A percentile compares a stretch with the other conserved stretches of the same genome.
Evolutionary conservation across 2,797 vertebrate genomes (phyloP).

Genomic region (Pelochelys cantorii): DNA sequence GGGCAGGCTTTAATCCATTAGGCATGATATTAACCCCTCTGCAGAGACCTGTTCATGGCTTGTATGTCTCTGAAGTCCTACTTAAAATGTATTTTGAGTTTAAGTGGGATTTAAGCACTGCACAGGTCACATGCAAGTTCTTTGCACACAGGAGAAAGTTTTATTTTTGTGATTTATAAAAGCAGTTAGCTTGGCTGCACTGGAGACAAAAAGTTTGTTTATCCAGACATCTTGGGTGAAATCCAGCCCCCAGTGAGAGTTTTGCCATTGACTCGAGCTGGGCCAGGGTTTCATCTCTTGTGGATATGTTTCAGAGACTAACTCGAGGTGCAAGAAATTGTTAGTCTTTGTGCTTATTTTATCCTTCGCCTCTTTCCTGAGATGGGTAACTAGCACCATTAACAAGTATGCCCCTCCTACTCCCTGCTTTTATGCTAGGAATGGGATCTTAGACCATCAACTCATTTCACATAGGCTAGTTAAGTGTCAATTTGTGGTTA

Average conservation of each 20-base stretch:
- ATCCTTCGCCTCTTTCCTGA: background rate
- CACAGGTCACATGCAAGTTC: background rate
- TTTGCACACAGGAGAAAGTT: background rate
- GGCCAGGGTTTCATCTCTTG: slow-evolving; percentile 15
- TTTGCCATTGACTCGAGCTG: background rate
- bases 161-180: slow-evolving; percentile 2
- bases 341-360: background rate
- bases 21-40: slow-evolving; percentile 4
- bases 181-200: slow-evolving; percentile 54
- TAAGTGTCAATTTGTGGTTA: no score
- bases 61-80: background rate
- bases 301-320: background rate
- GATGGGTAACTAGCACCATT: background rate
- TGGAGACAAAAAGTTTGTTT: slow-evolving; percentile 16
- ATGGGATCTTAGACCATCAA: background rate
- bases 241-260: background rate
- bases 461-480: background rate
- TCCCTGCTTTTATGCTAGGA: background rate
- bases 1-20: background rate
- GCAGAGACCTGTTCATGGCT: background rate
- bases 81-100: slow-evolving; percentile 12
- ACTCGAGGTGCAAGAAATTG: background rate
- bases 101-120: background rate
- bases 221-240: slow-evolving; percentile 37
- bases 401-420: background rate